Percentiles rank a stretch among this genome's conserved stretches.
Conservation (phyloP, 2,797 vertebrate species). For the Hoplostethus atlanticus region DNA sequence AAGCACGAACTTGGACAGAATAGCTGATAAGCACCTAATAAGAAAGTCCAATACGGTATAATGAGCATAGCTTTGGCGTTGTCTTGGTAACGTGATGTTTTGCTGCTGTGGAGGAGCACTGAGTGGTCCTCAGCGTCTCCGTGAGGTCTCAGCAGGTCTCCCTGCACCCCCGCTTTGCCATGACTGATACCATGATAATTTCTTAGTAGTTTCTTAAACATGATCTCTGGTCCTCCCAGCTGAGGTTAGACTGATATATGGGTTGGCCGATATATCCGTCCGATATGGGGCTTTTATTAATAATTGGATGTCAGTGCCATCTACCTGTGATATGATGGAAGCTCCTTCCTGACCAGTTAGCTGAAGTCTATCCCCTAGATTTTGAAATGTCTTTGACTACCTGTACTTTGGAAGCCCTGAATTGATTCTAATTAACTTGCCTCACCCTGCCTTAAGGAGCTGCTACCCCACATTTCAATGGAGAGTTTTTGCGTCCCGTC, state of each 20-base stretch:
- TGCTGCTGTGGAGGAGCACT: constrained; percentile 20
- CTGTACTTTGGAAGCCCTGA: too few relatives aligned
- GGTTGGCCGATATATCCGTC: neutral
- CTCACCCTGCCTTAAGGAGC: too few relatives aligned
- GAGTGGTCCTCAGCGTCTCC: constrained; percentile 22
- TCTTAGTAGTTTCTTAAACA: too few relatives aligned
- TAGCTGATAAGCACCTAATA: neutral
- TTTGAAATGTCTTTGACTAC: too few relatives aligned
- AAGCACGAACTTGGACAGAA: neutral
- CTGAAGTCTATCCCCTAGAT: too few relatives aligned
- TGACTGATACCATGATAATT: constrained; percentile 5
- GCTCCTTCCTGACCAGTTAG: too few relatives aligned
- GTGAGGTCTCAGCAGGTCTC: neutral
- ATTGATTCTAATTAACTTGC: too few relatives aligned
- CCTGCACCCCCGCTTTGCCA: constrained; percentile 6
- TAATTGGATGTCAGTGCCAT: neutral
- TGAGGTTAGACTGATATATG: neutral
- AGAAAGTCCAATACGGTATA: constrained; percentile 8
- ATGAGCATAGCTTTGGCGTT: constrained; percentile 26
- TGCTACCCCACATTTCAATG: too few relatives aligned
- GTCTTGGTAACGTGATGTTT: constrained; percentile 35
- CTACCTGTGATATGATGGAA: neutral
- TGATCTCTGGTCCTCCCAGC: neutral
- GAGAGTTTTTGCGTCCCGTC: too few relatives aligned
- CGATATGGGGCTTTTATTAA: neutral